phyloP scores from a whole-genome alignment of 2,113 vertebrate genomes.

The Eclectus roratus region DNA sequence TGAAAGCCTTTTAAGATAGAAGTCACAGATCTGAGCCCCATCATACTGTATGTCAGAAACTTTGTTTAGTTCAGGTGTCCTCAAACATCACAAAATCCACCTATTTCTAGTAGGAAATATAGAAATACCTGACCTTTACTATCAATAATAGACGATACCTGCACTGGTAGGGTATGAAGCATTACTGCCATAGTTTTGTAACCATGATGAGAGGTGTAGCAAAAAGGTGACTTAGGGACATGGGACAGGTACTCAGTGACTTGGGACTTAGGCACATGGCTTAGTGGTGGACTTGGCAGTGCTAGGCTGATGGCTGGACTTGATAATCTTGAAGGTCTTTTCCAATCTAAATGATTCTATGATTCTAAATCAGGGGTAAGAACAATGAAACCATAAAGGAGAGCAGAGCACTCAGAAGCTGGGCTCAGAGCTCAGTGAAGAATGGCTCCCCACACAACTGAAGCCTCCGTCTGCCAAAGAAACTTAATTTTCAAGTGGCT shows the following conservation, averaged over 20 bases:
- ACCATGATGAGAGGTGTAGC: neutral
- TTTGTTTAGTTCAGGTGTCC: neutral
- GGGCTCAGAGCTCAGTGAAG: neutral
- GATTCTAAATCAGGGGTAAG: neutral
- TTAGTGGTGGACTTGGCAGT: neutral
- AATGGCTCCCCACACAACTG: neutral
- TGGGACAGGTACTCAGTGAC: neutral
- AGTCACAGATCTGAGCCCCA: neutral
- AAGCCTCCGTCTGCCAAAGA: neutral
- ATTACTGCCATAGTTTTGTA: neutral
- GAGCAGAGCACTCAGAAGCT: neutral
- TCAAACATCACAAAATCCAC: neutral
- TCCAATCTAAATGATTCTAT: neutral
- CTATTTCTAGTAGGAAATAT: neutral
- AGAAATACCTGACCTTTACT: neutral
- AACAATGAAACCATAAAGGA: neutral
- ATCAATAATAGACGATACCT: neutral
- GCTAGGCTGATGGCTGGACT: neutral
- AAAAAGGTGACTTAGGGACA: neutral
- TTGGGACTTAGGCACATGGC: neutral
- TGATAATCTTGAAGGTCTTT: neutral
- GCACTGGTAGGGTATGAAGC: neutral
- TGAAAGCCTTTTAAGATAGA: neutral
- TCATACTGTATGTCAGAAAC: neutral
- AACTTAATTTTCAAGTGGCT: neutral